Evolutionary conservation across 2,797 vertebrate genomes (phyloP).

Genomic region (Danio choprae): DNA sequence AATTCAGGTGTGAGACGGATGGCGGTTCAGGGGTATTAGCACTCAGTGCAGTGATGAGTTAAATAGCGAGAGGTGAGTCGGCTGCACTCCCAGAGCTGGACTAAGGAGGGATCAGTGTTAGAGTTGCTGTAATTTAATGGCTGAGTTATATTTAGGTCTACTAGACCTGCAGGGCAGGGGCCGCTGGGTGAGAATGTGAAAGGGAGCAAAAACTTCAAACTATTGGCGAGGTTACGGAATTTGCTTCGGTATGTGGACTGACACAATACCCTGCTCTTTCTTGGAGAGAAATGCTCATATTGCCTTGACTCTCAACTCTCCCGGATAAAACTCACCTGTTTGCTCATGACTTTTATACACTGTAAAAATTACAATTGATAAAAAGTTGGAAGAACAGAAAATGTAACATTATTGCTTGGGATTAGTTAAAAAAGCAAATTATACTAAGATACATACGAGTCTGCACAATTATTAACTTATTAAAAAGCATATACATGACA

Average conservation of each 20-base stretch:
- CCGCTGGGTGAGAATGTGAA: constrained; percentile 63
- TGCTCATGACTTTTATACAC: neutral
- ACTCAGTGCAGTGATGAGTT: constrained; percentile 71
- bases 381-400: too few species aligned
- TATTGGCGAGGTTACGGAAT: constrained; percentile 53
- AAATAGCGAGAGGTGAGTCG: constrained; percentile 65
- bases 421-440: too few species aligned
- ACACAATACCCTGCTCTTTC: constrained; percentile 3
- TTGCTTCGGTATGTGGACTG: constrained; percentile 43
- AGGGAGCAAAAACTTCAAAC: constrained; percentile 68
- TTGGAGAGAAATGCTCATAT: constrained; percentile 24
- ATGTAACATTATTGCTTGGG: too few species aligned
- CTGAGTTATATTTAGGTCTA: constrained; percentile 76
- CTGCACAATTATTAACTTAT: too few species aligned
- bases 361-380: too few species aligned
- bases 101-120: constrained; percentile 71
- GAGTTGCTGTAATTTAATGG: constrained; percentile 78
- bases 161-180: constrained; percentile 66
- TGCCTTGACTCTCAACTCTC: constrained; percentile 4
- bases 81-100: constrained; percentile 68
- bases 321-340: constrained; percentile 10
- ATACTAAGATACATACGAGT: too few species aligned
- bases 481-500: too few species aligned
- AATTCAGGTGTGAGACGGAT: constrained; percentile 79
- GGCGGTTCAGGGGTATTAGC: constrained; percentile 76